Base-by-base conservation (phyloP, 2,888 invertebrate genomes). In the Phengaris alcon region DNA sequence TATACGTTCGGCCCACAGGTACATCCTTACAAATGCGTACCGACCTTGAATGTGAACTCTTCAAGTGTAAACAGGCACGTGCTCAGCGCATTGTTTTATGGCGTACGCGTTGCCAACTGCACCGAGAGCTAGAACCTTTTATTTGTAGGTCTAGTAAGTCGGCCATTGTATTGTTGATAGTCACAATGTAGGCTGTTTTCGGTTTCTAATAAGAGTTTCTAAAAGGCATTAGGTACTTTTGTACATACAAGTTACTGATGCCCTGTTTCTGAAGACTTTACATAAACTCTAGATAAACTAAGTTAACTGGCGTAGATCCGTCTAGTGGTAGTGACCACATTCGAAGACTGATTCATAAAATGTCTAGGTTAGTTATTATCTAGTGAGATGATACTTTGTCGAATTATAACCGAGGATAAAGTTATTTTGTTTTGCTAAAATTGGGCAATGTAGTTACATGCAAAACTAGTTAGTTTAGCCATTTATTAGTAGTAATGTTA, bases 1-100 rank as follows among this genome's bases (percentile, higher is more conserved):
- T 91, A 90, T 91, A 92, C 90, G 90, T 91, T 90, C 87, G 90
- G 85, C 86, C 91, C 90, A 89, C 89, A 85, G 88, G 88, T 87
- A 91, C 92, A 93, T 93, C 93, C 92, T 93, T 91, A 91, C 93
- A 91, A 92, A 93, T 91, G 91, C 93, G 91, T 91, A 90, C 51
- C 90, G 92, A 90, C 93, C 93, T 93, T 93, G 90, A 88, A 89
- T 90, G 90, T 90, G 91, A 92, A 92, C 93, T 91, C 90, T 88
- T 64, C 89, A 91, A 92, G 90, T 91, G 91, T 92, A 90, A 90
- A 89, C 90, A 88, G 87, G 89, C 93, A 91, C 91, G 91, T 90
- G 93, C 85, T 87, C 90, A 87, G 90, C 92, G 93, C 93, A 93
- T 93, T 93, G 93, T 93, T 93, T 93, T 90, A 93, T 91, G 89